phyloP scores from a whole-genome alignment of 2,797 vertebrate species.

The Galago senegalensis region DNA sequence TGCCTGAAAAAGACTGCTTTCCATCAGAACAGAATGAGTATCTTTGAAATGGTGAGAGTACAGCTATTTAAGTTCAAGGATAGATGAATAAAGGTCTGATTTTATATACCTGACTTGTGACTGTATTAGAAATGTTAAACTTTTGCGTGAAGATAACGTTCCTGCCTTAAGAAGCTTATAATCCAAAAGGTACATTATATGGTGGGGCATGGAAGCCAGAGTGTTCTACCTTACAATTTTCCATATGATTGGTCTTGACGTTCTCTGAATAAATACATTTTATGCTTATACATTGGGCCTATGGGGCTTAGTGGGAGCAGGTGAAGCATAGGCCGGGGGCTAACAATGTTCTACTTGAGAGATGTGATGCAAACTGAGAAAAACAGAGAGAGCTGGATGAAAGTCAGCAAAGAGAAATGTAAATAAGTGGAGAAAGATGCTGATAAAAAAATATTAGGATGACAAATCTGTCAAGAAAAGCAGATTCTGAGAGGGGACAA shows the following conservation, averaged over 20 bases:
- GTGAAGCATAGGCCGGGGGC: not conserved
- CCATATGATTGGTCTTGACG: not conserved
- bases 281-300: not conserved
- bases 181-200: not conserved
- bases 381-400: not conserved
- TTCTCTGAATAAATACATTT: constrained; percentile 16
- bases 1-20: constrained; percentile 2
- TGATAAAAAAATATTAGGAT: not conserved
- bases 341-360: not conserved
- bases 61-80: not conserved
- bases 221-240: constrained; percentile 51
- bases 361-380: not conserved
- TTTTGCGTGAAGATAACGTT: not conserved
- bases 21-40: not conserved
- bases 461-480: not conserved
- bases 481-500: not conserved
- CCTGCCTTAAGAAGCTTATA: not conserved
- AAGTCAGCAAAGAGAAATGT: not conserved
- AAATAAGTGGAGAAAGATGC: not conserved
- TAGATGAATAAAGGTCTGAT: not conserved
- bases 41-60: not conserved
- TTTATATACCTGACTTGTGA: not conserved
- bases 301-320: not conserved
- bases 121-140: not conserved
- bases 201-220: not conserved